These are phyloP conservation scores for Chrysolina haemoptera DNA, from an alignment of 2,888 invertebrate species.

Conservation along the genomic window DNA sequence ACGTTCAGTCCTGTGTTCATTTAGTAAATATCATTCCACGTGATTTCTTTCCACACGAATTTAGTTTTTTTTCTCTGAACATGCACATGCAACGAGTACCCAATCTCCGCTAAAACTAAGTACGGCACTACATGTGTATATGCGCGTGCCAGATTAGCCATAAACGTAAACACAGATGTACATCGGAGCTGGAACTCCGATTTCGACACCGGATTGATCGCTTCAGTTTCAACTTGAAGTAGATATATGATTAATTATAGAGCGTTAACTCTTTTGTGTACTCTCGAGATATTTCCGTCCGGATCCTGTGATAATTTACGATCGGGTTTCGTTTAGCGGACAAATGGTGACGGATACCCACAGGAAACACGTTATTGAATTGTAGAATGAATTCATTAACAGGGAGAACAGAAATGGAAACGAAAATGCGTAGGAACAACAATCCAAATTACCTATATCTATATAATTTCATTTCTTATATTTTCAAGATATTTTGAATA, in stretches of 20 bases:
- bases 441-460: too few relatives aligned
- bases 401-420: background rate
- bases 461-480: too few relatives aligned
- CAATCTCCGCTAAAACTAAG: background rate
- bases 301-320: slow-evolving; percentile 15
- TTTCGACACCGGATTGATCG: slow-evolving; percentile 21
- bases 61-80: background rate
- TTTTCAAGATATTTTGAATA: too few relatives aligned
- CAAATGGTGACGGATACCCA: background rate
- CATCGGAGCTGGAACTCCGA: slow-evolving; percentile 9
- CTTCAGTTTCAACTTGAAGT: slow-evolving; percentile 17
- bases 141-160: background rate
- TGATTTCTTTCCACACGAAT: too few relatives aligned
- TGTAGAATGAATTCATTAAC: background rate
- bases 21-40: too few relatives aligned
- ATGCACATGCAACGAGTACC: background rate
- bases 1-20: too few relatives aligned
- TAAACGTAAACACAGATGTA: slow-evolving; percentile 19
- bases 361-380: background rate
- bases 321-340: slow-evolving; percentile 4
- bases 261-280: slow-evolving; percentile 9
- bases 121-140: background rate
- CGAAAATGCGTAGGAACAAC: too few relatives aligned
- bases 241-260: slow-evolving; percentile 20
- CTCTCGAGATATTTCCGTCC: slow-evolving; percentile 19